A percentile compares a stretch with the other conserved stretches of the same genome.
phyloP scores from a whole-genome alignment of 2,888 invertebrate species.

The Cephus nigrinus region DNA sequence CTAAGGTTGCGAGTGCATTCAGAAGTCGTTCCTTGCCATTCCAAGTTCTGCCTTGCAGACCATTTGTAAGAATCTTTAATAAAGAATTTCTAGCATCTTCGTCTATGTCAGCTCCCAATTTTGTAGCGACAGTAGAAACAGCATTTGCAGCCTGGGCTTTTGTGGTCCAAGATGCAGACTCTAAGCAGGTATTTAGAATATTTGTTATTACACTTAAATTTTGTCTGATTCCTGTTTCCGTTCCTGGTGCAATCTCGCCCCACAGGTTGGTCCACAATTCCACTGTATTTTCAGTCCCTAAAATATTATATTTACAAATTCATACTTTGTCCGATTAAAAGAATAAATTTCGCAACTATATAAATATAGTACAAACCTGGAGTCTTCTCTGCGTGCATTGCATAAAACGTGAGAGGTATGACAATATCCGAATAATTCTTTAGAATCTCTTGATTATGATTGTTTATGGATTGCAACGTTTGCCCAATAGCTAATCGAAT shows the following conservation, averaged over 20 bases:
- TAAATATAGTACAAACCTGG: slow-evolving; percentile 65
- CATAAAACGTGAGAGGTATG: slow-evolving; percentile 87
- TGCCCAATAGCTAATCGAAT: slow-evolving; percentile 80
- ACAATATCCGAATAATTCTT: slow-evolving; percentile 80
- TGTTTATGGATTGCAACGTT: slow-evolving; percentile 83
- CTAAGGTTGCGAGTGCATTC: slow-evolving; percentile 81
- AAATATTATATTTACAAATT: not conserved
- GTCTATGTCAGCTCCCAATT: slow-evolving; percentile 75
- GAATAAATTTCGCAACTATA: not conserved
- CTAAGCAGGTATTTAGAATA: slow-evolving; percentile 77
- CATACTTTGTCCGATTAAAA: not conserved
- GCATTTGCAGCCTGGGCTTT: slow-evolving; percentile 88
- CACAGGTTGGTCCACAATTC: slow-evolving; percentile 90
- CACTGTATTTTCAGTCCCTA: slow-evolving; percentile 71
- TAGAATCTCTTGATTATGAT: slow-evolving; percentile 84
- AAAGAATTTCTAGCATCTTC: slow-evolving; percentile 75
- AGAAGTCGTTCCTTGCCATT: slow-evolving; percentile 88
- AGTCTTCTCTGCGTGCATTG: slow-evolving; percentile 86
- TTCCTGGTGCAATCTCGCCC: slow-evolving; percentile 90
- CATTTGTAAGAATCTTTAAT: slow-evolving; percentile 75
- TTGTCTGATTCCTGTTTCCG: slow-evolving; percentile 83
- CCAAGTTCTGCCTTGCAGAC: slow-evolving; percentile 87
- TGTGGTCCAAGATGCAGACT: slow-evolving; percentile 87
- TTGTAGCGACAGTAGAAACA: slow-evolving; percentile 81
- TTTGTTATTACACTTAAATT: slow-evolving; percentile 79